A percentile compares a stretch with the other conserved stretches of the same genome.
phyloP scores from a whole-genome alignment of 2,113 vertebrate genomes.

The Gulo gulo region DNA sequence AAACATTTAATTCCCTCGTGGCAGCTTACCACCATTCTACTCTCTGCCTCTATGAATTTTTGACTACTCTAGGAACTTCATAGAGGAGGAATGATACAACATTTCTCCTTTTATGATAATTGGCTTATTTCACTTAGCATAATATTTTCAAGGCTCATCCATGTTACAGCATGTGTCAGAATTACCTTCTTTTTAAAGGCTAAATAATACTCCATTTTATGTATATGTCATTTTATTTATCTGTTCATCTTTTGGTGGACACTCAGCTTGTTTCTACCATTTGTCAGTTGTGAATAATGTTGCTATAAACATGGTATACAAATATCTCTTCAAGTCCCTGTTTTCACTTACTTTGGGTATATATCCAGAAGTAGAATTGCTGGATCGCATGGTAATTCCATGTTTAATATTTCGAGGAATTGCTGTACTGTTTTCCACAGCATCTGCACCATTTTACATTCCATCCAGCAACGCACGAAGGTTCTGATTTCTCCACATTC shows the following conservation, averaged over 20 bases:
- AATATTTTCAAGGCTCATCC: background rate
- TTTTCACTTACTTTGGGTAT: background rate
- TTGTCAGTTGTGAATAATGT: background rate
- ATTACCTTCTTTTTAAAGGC: background rate
- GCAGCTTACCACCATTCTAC: background rate
- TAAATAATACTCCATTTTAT: background rate
- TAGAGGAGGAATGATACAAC: background rate
- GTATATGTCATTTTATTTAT: background rate
- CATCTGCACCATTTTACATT: background rate
- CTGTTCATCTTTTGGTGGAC: background rate
- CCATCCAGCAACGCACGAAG: background rate
- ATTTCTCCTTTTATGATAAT: background rate
- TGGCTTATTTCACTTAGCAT: background rate
- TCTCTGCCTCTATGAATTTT: background rate
- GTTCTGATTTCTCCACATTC: background rate
- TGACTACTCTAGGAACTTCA: background rate
- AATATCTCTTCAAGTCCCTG: background rate
- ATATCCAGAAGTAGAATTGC: constrained; percentile 13
- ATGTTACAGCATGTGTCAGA: background rate
- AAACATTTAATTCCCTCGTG: background rate
- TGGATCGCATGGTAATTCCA: background rate
- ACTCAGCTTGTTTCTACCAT: background rate
- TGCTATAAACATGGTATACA: background rate
- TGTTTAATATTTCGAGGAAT: constrained; percentile 1
- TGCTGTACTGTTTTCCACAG: background rate